Conservation (phyloP, 2,888 invertebrate species). For the Dryocosmus kuriphilus region DNA sequence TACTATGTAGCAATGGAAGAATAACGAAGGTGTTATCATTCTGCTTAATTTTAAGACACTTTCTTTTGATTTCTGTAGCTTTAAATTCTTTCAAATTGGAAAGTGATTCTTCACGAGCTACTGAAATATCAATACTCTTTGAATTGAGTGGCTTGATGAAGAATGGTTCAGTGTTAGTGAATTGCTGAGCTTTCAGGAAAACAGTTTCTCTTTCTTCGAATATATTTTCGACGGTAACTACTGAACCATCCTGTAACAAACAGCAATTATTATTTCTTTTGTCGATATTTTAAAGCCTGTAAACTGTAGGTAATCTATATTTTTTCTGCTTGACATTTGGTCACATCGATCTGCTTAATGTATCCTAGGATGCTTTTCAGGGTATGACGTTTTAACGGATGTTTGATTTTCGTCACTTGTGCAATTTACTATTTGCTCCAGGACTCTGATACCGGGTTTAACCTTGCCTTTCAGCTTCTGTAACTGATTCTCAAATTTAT, state of each 20-base stretch:
- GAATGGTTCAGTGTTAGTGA: not conserved
- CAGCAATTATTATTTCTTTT: not conserved
- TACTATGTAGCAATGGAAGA: too few relatives aligned
- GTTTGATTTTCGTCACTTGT: slow-evolving; percentile 24
- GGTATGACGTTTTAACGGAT: not conserved
- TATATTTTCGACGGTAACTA: not conserved
- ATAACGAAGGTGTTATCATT: too few relatives aligned
- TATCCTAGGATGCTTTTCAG: not conserved
- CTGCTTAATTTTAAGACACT: too few relatives aligned
- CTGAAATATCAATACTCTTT: not conserved
- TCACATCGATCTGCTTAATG: too few relatives aligned
- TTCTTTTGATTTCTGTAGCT: too few relatives aligned
- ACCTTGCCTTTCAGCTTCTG: slow-evolving; percentile 17
- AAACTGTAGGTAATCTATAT: not conserved
- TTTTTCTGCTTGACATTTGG: not conserved
- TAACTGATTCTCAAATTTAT: slow-evolving; percentile 38
- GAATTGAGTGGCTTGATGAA: too few relatives aligned
- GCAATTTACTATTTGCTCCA: slow-evolving; percentile 38
- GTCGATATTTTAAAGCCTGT: too few relatives aligned
- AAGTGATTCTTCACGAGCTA: not conserved
- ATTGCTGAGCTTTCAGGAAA: not conserved
- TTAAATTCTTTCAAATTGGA: too few relatives aligned
- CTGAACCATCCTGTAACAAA: not conserved
- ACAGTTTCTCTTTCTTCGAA: too few relatives aligned
- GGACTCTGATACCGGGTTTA: slow-evolving; percentile 24